Percentiles rank a stretch among this genome's conserved stretches.
Conservation (phyloP, 1,140 invertebrate genomes). For the Fopius arisanus region DNA sequence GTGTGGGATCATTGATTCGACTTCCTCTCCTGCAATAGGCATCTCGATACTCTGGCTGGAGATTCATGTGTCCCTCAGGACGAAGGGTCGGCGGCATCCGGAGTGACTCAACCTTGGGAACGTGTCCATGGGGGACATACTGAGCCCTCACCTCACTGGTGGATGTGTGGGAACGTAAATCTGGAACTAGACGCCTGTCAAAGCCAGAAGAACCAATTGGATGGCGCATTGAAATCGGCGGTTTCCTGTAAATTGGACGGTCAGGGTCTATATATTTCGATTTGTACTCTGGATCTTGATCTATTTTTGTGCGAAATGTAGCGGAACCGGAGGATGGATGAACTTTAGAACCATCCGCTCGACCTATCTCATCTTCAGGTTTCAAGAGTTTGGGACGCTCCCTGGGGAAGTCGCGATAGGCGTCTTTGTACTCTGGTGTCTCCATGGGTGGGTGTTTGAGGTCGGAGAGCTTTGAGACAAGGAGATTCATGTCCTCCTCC, state of each 20-base stretch:
- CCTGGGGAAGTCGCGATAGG: conserved; percentile 59
- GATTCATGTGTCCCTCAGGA: conserved; percentile 58
- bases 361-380: conserved; percentile 56
- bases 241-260: conserved; percentile 45
- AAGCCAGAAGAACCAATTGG: conserved; percentile 34
- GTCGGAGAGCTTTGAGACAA: conserved; percentile 56
- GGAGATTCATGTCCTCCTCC: conserved; percentile 54
- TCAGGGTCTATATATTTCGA: conserved; percentile 56
- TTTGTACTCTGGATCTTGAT: conserved; percentile 62
- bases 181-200: conserved; percentile 23
- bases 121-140: conserved; percentile 48
- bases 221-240: conserved; percentile 42
- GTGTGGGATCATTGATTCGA: conserved; percentile 31
- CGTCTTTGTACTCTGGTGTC: conserved; percentile 59
- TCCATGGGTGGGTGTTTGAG: conserved; percentile 51
- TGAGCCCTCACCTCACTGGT: conserved; percentile 49
- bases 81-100: conserved; percentile 54
- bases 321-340: conserved; percentile 37
- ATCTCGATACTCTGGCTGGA: conserved; percentile 64
- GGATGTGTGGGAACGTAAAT: conserved; percentile 34
- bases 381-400: conserved; percentile 54
- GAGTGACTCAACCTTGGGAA: conserved; percentile 48
- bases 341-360: conserved; percentile 57
- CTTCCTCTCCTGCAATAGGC: conserved; percentile 44
- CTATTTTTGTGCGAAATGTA: conserved; percentile 55